Percentiles rank a stretch among this genome's conserved stretches.
These are phyloP conservation scores for Polydesmus complanatus DNA, from an alignment of 2,888 invertebrate species.

Conservation along the genomic window DNA sequence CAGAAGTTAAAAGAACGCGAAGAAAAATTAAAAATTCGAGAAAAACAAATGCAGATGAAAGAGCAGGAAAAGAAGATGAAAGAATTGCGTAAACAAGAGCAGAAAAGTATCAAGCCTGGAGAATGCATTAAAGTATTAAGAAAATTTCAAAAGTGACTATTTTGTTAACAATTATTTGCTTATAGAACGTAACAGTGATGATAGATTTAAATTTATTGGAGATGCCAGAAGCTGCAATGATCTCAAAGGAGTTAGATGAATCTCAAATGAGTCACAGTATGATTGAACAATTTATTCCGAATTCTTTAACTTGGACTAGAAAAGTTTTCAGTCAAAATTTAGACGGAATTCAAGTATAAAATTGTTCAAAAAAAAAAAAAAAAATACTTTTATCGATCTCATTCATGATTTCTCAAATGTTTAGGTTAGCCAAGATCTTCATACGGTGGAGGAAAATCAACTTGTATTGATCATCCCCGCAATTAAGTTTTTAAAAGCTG, in stretches of 20 bases:
- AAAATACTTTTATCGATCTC: no score
- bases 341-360: no score
- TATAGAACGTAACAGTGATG: slow-evolving; percentile 37
- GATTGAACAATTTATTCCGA: slow-evolving; percentile 19
- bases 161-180: no score
- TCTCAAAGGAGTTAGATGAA: slow-evolving; percentile 22
- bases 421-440: not conserved
- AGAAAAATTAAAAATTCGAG: not conserved
- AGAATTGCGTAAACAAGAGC: not conserved
- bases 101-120: slow-evolving; percentile 29
- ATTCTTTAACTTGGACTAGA: slow-evolving; percentile 24
- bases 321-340: slow-evolving; percentile 15
- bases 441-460: not conserved
- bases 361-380: no score
- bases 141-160: not conserved
- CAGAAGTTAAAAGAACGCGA: not conserved
- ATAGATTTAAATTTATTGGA: slow-evolving; percentile 32
- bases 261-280: slow-evolving; percentile 22
- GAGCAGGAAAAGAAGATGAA: slow-evolving; percentile 9
- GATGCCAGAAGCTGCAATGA: slow-evolving; percentile 28
- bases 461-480: not conserved
- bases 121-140: slow-evolving; percentile 41
- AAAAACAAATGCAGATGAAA: not conserved
- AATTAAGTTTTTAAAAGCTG: not conserved
- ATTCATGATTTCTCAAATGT: not conserved